phyloP scores from a whole-genome alignment of 2,888 invertebrate genomes.

The Schizaphis graminum region DNA sequence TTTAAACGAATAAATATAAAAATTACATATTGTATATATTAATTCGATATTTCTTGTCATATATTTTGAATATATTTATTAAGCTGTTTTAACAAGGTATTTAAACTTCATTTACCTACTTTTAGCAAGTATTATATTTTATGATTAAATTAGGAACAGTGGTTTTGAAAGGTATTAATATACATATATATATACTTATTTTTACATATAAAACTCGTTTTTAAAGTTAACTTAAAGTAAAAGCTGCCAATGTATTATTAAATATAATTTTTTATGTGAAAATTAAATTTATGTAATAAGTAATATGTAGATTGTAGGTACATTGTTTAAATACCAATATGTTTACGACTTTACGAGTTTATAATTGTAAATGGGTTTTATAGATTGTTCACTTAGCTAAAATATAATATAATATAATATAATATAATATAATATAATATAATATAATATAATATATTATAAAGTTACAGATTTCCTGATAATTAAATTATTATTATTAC shows the following conservation, averaged over 20 bases:
- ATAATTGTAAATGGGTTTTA: background rate
- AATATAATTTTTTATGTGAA: constrained; percentile 12
- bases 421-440: too few species aligned
- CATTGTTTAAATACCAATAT: background rate
- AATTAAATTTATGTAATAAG: background rate
- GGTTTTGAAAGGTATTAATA: background rate
- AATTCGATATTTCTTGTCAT: too few species aligned
- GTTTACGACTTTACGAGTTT: background rate
- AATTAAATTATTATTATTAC: background rate
- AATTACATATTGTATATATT: too few species aligned
- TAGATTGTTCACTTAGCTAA: background rate
- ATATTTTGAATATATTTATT: background rate
- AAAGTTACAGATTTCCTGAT: background rate
- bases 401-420: too few species aligned
- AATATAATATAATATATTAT: background rate
- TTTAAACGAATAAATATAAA: background rate
- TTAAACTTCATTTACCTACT: background rate
- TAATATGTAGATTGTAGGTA: background rate
- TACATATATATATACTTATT: background rate
- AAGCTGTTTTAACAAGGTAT: background rate
- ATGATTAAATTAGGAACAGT: background rate
- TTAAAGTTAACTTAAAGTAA: constrained; percentile 20
- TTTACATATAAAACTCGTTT: constrained; percentile 34
- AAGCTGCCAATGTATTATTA: constrained; percentile 23
- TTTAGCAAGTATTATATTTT: background rate